Percentiles rank a stretch among this genome's conserved stretches.
These are phyloP conservation scores for Mythimna albipuncta DNA, from an alignment of 2,888 invertebrate species.

Conservation along the genomic window DNA sequence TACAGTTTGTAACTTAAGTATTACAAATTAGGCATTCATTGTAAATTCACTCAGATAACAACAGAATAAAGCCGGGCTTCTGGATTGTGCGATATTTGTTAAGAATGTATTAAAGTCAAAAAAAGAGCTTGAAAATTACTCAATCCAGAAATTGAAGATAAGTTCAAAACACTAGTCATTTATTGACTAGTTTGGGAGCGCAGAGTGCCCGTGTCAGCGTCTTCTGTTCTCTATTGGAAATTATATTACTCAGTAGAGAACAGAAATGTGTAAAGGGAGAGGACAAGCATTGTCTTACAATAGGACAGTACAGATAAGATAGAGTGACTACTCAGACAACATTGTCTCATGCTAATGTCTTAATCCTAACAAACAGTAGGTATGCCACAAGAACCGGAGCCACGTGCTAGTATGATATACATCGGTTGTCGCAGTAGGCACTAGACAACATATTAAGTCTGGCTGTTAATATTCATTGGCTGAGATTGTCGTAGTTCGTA, in stretches of 20 bases:
- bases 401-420: slow-evolving; percentile 61
- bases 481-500: slow-evolving; percentile 76
- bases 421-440: slow-evolving; percentile 74
- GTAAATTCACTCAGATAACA: too few relatives aligned
- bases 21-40: too few relatives aligned
- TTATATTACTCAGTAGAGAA: not conserved
- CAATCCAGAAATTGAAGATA: too few relatives aligned
- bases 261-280: not conserved
- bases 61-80: too few relatives aligned
- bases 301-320: not conserved
- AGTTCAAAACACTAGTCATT: too few relatives aligned
- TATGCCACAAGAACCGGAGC: slow-evolving; percentile 3
- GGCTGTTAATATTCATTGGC: slow-evolving; percentile 87
- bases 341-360: slow-evolving; percentile 29
- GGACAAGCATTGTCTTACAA: not conserved
- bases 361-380: slow-evolving; percentile 17
- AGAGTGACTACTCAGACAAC: not conserved
- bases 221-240: too few relatives aligned
- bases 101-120: too few relatives aligned
- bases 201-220: too few relatives aligned
- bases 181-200: too few relatives aligned
- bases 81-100: too few relatives aligned
- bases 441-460: slow-evolving; percentile 77
- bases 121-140: too few relatives aligned
- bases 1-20: too few relatives aligned